Percentiles rank a stretch among this genome's conserved stretches.
Evolutionary conservation across 2,113 vertebrate species (phyloP).

Genomic region (Microtus pennsylvanicus): DNA sequence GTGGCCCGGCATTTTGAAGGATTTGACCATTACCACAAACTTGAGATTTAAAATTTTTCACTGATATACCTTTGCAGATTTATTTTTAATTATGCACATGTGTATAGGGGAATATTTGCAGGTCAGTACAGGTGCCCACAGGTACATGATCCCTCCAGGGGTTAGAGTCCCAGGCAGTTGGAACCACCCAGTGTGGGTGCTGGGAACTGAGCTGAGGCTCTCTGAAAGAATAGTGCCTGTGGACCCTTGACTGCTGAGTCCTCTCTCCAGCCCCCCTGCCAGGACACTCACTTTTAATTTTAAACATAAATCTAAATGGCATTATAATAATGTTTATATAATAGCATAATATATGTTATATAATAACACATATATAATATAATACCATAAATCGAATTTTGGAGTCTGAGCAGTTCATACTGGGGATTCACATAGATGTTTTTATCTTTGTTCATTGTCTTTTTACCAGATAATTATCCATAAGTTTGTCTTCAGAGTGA

Average conservation of each 20-base stretch:
- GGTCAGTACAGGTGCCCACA: neutral
- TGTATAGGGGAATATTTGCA: neutral
- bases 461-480: neutral
- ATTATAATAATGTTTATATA: neutral
- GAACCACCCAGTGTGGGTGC: neutral
- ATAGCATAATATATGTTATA: no score
- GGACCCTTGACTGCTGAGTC: neutral
- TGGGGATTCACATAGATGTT: neutral
- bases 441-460: slow-evolving; percentile 19
- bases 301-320: neutral
- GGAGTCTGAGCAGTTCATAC: neutral
- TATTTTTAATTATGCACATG: neutral
- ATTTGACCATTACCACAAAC: neutral
- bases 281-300: neutral
- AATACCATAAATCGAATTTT: neutral
- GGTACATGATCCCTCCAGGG: neutral
- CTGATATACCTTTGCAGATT: neutral
- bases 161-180: neutral
- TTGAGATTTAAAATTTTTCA: neutral
- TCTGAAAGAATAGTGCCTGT: neutral
- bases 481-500: neutral
- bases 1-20: neutral
- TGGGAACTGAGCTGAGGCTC: neutral
- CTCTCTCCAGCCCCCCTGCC: neutral
- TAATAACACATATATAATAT: no score